Evolutionary conservation across 2,797 vertebrate species (phyloP), one percentile per base, ranked within the genome.

Genomic region (Neoniphon sammara): DNA sequence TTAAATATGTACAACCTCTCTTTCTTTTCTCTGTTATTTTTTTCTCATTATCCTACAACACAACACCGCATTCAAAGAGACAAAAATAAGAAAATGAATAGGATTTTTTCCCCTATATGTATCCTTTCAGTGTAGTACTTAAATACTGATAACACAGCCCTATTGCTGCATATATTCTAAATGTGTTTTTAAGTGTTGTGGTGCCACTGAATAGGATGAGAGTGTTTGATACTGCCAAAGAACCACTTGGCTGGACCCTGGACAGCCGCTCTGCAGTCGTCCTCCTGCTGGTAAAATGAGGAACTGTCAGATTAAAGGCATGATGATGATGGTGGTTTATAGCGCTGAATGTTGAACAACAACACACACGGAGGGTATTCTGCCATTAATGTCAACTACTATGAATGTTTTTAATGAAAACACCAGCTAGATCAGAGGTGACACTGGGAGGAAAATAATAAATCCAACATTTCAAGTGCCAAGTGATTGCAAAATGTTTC

Each of bases 281-380:
- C 85, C 83, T 85, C 80, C 84, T 85, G 73, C 71, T 86, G 85
- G 83, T 66, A 66, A 82, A 75, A 70, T 11, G 31, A 54, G 75
- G 73, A 88, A 87, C 71, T 85, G 78, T 81, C 77, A 46, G 54
- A 76, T 67, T 54, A 66, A 70, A 77, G 18, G 50, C 5, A 65
- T 6, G 59, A 61, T 20, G 50, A 59, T 68, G 53, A 12, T 62
- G 30, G 30, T 59, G 10, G 3, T 31, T 39, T 9, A 53, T 64
- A 5, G 4, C 27, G 47, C 9, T 21, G 10, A 50, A 52, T 36
- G 47, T 46, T 23, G 15, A 70, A 4, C 58, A 42, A 36, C 17
- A 39, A 62, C 49, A 6, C 34, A 42, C 12, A 30, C 5, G 44
- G 10, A 47, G 11, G 20, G 9, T 57, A 18, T 10, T 3, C 44